Percentiles rank a stretch among this genome's conserved stretches.
These are phyloP conservation scores for Metalampra italica DNA, from an alignment of 2,888 invertebrate genomes.

Conservation along the genomic window DNA sequence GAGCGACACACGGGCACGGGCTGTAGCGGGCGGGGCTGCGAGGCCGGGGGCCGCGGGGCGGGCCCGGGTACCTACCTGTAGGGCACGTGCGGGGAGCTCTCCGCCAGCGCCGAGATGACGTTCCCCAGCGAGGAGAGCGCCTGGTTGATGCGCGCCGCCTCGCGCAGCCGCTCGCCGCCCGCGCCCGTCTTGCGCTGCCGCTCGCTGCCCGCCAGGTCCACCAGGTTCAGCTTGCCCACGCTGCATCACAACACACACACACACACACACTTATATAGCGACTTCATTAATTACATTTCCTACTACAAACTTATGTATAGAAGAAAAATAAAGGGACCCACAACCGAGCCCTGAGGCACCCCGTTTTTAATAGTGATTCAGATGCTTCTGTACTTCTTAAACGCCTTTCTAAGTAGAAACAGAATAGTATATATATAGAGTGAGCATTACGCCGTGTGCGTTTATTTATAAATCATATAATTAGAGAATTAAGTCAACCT, in stretches of 20 bases:
- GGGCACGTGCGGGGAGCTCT: slow-evolving; percentile 96
- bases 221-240: slow-evolving; percentile 97
- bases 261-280: too few relatives aligned
- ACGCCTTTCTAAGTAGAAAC: too few relatives aligned
- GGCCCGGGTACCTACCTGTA: slow-evolving; percentile 75
- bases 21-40: background rate
- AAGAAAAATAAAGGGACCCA: too few relatives aligned
- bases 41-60: background rate
- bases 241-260: slow-evolving; percentile 45
- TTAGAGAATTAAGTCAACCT: too few relatives aligned
- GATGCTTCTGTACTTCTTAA: too few relatives aligned
- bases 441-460: too few relatives aligned
- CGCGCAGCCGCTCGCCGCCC: slow-evolving; percentile 94
- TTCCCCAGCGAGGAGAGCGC: slow-evolving; percentile 98
- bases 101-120: slow-evolving; percentile 98
- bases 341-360: too few relatives aligned
- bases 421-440: too few relatives aligned
- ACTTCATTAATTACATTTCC: background rate
- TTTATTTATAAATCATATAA: too few relatives aligned
- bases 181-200: slow-evolving; percentile 97
- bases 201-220: slow-evolving; percentile 99
- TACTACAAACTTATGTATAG: too few relatives aligned
- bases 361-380: too few relatives aligned
- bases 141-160: slow-evolving; percentile 98
- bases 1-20: too few relatives aligned